phyloP scores from a whole-genome alignment of 2,888 invertebrate species.

The Tetanocera ferruginea region DNA sequence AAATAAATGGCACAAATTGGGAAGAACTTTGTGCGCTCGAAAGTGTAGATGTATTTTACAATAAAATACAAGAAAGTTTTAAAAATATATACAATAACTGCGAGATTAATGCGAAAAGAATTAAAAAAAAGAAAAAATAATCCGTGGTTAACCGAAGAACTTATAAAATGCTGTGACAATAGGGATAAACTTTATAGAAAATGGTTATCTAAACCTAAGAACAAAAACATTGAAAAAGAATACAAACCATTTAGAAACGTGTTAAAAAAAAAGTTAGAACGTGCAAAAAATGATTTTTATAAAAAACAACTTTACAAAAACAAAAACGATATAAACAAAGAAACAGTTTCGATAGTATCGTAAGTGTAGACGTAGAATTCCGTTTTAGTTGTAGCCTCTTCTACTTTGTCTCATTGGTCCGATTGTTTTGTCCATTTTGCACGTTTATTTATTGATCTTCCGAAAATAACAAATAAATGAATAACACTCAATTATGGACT shows the following conservation, averaged over 20 bases:
- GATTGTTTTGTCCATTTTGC: no score
- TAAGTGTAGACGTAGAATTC: no score
- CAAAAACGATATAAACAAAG: not conserved
- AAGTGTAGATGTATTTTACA: not conserved
- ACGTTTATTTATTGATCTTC: no score
- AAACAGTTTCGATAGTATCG: no score
- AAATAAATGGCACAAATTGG: not conserved
- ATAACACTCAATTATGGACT: no score
- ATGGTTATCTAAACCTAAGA: not conserved
- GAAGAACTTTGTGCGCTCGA: not conserved
- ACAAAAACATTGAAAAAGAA: not conserved
- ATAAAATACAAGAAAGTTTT: slow-evolving; percentile 6
- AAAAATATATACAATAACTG: slow-evolving; percentile 10
- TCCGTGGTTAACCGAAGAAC: not conserved
- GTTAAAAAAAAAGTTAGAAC: not conserved
- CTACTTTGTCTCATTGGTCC: no score
- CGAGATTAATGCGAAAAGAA: not conserved
- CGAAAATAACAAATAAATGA: no score
- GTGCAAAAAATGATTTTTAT: no score
- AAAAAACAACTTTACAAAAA: not conserved
- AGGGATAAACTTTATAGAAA: no score
- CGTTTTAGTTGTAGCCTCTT: no score
- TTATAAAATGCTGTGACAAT: no score
- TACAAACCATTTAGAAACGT: not conserved
- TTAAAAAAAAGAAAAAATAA: not conserved